Evolutionary conservation across 2,797 vertebrate species (phyloP).

Genomic region (Falco berigora): DNA sequence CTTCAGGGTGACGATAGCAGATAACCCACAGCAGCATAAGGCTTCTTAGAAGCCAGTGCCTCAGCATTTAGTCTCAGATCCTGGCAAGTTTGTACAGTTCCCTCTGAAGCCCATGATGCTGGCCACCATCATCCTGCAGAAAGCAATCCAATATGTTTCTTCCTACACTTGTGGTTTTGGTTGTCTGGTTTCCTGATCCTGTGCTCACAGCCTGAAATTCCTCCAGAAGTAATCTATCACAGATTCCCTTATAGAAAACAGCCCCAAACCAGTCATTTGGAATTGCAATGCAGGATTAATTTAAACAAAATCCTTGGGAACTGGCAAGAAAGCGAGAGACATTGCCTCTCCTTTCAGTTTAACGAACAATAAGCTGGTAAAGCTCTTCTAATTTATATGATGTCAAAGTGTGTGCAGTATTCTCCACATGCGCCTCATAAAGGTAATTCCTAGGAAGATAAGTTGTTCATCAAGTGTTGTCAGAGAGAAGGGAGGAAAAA

Average conservation of each 20-base stretch:
- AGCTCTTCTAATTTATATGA: not conserved
- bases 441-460: not conserved
- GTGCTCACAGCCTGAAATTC: not conserved
- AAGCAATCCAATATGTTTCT: not conserved
- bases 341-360: not conserved
- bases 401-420: not conserved
- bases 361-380: not conserved
- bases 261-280: not conserved
- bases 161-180: not conserved
- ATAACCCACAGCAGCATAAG: not conserved
- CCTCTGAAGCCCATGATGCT: not conserved
- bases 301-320: not conserved
- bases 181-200: not conserved
- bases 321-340: not conserved
- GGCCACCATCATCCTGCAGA: too few relatives aligned
- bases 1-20: not conserved
- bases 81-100: not conserved
- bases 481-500: not conserved
- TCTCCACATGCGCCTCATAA: not conserved
- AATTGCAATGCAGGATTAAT: not conserved
- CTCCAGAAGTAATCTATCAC: not conserved
- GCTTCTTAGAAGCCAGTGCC: not conserved
- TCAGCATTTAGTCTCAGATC: not conserved
- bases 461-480: not conserved
- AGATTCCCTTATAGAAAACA: not conserved